Evolutionary conservation across 2,888 invertebrate genomes (phyloP).

Genomic region (Cephus pygmeus): DNA sequence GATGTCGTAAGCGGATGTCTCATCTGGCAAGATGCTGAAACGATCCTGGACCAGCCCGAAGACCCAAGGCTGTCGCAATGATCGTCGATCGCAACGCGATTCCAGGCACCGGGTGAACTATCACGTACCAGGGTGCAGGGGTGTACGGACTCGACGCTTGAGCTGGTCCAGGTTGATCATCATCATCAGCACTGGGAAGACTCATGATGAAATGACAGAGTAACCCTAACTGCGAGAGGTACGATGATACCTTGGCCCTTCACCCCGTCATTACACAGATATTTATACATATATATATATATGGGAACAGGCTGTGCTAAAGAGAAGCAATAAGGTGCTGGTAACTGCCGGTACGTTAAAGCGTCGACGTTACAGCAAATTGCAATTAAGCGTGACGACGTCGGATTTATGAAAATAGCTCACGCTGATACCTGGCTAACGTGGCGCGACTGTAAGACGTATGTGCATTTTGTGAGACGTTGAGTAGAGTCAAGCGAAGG

Average conservation of each 20-base stretch:
- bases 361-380: conserved; percentile 43
- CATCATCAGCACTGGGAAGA: background rate
- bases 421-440: background rate
- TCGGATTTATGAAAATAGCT: conserved; percentile 48
- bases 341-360: conserved; percentile 31
- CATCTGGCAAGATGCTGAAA: background rate
- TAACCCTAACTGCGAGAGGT: background rate
- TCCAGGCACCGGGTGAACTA: conserved; percentile 11
- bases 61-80: conserved; percentile 8
- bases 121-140: conserved; percentile 3
- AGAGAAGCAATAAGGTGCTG: conserved; percentile 39
- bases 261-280: background rate
- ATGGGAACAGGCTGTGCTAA: background rate
- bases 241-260: background rate
- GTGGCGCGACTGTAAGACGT: background rate
- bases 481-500: background rate
- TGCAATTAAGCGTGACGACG: conserved; percentile 51
- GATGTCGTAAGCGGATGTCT: background rate
- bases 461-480: background rate
- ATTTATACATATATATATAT: background rate
- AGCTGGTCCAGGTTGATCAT: background rate
- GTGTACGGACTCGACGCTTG: conserved; percentile 13
- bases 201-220: background rate
- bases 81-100: conserved; percentile 7
- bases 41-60: background rate